Percentiles rank a stretch among this genome's conserved stretches.
Evolutionary conservation across 2,888 invertebrate species (phyloP).

Genomic region (Tetranychus piercei): DNA sequence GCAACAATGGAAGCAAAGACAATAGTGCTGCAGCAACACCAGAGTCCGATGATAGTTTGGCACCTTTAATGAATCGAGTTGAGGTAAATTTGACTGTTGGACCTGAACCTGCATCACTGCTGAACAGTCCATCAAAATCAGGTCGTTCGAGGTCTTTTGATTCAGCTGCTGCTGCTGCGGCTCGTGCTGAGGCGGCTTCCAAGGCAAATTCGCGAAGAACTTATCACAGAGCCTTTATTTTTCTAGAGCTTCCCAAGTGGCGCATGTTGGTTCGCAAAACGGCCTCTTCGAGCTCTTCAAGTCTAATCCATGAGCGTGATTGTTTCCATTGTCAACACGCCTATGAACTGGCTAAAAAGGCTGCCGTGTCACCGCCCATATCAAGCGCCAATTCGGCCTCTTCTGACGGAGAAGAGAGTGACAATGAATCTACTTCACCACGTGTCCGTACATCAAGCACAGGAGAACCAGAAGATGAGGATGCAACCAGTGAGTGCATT

Average conservation of each 20-base stretch:
- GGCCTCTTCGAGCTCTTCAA: slow-evolving; percentile 7
- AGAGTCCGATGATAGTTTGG: no score
- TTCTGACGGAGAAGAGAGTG: slow-evolving; percentile 14
- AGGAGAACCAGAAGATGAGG: neutral
- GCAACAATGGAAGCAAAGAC: no score
- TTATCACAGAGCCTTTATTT: neutral
- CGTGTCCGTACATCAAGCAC: neutral
- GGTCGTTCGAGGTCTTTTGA: slow-evolving; percentile 9
- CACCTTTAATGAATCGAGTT: no score
- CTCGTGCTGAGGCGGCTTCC: neutral
- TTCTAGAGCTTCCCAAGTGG: slow-evolving; percentile 23
- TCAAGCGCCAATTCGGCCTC: slow-evolving; percentile 16
- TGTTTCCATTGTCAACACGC: slow-evolving; percentile 19
- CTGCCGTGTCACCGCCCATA: slow-evolving; percentile 13
- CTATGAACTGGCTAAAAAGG: slow-evolving; percentile 13
- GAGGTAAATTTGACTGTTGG: no score
- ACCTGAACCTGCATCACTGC: no score
- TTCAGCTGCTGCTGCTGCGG: neutral
- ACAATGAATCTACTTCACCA: slow-evolving; percentile 4
- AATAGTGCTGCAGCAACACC: no score
- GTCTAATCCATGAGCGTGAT: slow-evolving; percentile 2
- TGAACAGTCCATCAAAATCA: neutral
- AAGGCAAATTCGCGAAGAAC: no score
- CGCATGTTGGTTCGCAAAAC: slow-evolving; percentile 20
- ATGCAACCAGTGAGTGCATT: neutral